A percentile compares a stretch with the other conserved stretches of the same genome.
Conservation (phyloP, 2,797 vertebrate genomes). For the Pteropus rufus region DNA sequence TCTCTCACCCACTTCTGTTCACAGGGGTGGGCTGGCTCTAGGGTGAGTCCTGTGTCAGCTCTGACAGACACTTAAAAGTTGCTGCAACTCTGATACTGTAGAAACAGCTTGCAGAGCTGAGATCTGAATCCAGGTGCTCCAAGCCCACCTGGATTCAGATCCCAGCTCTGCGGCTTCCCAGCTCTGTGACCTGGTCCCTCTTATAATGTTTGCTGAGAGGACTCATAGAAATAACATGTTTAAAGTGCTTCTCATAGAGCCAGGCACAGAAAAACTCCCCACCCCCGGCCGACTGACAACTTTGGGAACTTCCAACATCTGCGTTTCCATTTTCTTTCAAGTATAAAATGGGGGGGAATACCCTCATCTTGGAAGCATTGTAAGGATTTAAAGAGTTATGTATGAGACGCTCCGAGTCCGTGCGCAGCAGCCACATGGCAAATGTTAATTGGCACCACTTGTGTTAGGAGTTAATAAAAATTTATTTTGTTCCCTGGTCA, state of each 20-base stretch:
- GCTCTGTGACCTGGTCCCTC: neutral
- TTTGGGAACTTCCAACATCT: neutral
- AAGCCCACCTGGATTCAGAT: neutral
- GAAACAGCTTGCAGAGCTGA: neutral
- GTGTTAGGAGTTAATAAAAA: neutral
- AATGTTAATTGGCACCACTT: neutral
- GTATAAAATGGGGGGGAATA: neutral
- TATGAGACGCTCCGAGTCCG: neutral
- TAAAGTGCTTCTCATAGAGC: neutral
- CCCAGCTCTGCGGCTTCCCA: neutral
- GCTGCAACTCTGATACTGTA: neutral
- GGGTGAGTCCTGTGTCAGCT: neutral
- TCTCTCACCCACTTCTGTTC: too few species aligned
- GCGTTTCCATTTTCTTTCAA: neutral
- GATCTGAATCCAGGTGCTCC: too few species aligned
- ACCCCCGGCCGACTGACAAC: rapidly evolving
- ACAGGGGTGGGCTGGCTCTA: neutral
- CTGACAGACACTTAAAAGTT: neutral
- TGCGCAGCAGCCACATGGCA: neutral
- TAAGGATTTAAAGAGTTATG: neutral
- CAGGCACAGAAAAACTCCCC: too few species aligned
- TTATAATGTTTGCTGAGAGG: neutral
- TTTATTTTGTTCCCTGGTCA: neutral
- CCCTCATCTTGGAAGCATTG: neutral
- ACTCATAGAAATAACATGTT: too few species aligned